A percentile compares a stretch with the other conserved stretches of the same genome.
These are phyloP conservation scores for Crypturellus tataupa DNA, from an alignment of 2,797 vertebrate genomes.

Conservation along the genomic window DNA sequence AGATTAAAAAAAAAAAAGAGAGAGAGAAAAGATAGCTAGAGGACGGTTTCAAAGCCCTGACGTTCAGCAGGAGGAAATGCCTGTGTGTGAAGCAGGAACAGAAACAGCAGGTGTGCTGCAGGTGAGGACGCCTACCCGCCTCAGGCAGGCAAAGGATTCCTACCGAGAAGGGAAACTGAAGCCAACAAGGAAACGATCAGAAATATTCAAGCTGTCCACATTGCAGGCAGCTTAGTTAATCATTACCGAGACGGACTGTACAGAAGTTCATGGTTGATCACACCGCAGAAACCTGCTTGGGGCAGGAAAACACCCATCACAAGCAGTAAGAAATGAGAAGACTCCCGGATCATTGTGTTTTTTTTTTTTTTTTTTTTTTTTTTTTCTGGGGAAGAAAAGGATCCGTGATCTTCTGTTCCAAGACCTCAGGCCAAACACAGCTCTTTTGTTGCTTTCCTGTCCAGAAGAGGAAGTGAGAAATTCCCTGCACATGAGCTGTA, in stretches of 20 bases:
- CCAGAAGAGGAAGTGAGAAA: slow-evolving; percentile 63
- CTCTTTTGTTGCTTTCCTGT: slow-evolving; percentile 35
- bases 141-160: background rate
- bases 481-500: background rate
- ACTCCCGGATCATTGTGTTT: background rate
- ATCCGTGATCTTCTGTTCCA: background rate
- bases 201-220: slow-evolving; percentile 52
- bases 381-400: slow-evolving; percentile 27
- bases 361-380: background rate
- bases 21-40: background rate
- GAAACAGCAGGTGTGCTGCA: background rate
- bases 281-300: background rate
- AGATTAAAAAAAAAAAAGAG: background rate
- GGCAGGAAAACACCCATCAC: background rate
- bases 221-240: slow-evolving; percentile 75
- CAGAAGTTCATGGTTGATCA: background rate
- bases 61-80: fast-evolving
- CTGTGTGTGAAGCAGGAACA: background rate
- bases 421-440: background rate
- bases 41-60: background rate
- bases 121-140: background rate
- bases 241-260: slow-evolving; percentile 68
- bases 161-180: background rate
- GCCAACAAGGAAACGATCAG: slow-evolving; percentile 78
- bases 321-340: background rate